Evolutionary conservation across 2,888 invertebrate genomes (phyloP).

Genomic region (Lathronympha strigana): DNA sequence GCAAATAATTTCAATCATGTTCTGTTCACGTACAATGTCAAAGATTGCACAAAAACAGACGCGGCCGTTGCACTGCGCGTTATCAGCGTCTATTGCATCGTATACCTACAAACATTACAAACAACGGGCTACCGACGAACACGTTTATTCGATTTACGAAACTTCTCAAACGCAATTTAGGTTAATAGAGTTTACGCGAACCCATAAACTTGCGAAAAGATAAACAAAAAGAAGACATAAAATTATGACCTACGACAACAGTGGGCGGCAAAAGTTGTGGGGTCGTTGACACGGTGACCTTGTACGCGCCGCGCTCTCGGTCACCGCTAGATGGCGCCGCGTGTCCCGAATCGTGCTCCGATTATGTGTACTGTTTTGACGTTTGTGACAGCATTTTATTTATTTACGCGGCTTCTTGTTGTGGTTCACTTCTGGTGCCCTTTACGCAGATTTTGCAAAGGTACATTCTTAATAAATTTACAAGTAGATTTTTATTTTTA

Average conservation of each 20-base stretch:
- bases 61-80: constrained; percentile 44
- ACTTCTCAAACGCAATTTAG: constrained; percentile 48
- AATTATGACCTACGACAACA: constrained; percentile 85
- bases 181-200: constrained; percentile 71
- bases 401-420: constrained; percentile 9
- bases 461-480: too few relatives aligned
- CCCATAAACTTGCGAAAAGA: constrained; percentile 82
- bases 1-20: constrained; percentile 25
- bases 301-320: constrained; percentile 61
- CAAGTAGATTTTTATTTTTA: background rate
- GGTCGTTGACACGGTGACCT: constrained; percentile 83
- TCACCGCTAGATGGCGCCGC: constrained; percentile 72
- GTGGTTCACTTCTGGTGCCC: too few relatives aligned
- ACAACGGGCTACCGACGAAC: constrained; percentile 14
- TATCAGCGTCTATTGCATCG: constrained; percentile 36
- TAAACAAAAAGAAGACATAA: constrained; percentile 85
- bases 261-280: constrained; percentile 82
- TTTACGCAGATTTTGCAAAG: too few relatives aligned
- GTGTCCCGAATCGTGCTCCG: constrained; percentile 41
- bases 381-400: constrained; percentile 30
- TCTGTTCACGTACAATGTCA: constrained; percentile 34
- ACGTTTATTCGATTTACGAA: constrained; percentile 22
- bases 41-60: constrained; percentile 45
- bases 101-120: constrained; percentile 27
- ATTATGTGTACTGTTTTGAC: constrained; percentile 37